Evolutionary conservation across 2,797 vertebrate genomes (phyloP), one percentile per base, ranked within the genome.

Genomic region (Hyperoplus immaculatus): DNA sequence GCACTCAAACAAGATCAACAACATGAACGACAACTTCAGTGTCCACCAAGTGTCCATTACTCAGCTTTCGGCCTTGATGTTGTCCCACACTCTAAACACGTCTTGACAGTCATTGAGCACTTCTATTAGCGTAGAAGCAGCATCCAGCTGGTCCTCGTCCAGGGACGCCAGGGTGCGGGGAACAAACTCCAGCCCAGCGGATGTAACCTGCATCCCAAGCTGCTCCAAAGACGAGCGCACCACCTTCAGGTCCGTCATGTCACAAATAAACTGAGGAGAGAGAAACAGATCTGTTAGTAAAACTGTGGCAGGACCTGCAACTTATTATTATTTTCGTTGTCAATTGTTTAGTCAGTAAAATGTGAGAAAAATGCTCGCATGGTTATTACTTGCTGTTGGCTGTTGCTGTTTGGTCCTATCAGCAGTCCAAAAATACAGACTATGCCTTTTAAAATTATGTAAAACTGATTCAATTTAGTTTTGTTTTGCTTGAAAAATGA

Each of bases 61-160:
- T 91, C 87, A 95, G 86, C 86, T 87, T 75, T 81, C 69, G 7
- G 89, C 93, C 73, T 95, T 91, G 77, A 98, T 96, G 84, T 97
- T 98, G 92, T 98, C 96, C 90, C 96, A 98, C 49, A 98, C 94
- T 13, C 92, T 90, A 15, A 98, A 90, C 47, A 98, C 96, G 0
- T 97, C 96, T 2, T 92, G 84, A 13, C 72, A 80, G 85, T 94
- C 92, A 65, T 60, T 89, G 8, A 98, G 94, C 9, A 88, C 90
- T 57, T 96, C 95, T 78, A 98, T 87, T n/a, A 98, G 94, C 11
- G 64, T 49, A 1, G 93, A 94, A 0, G 96, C 95, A 50, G 81
- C 83, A 4, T 95, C 90, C 79, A 97, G 88, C 81, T 97, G 95
- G 1, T 76, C 66, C 53, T 93, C 87, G 15, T 94, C 87, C 66